Base-by-base conservation (phyloP, 2,113 vertebrate genomes). In the Scytalopus superciliaris region DNA sequence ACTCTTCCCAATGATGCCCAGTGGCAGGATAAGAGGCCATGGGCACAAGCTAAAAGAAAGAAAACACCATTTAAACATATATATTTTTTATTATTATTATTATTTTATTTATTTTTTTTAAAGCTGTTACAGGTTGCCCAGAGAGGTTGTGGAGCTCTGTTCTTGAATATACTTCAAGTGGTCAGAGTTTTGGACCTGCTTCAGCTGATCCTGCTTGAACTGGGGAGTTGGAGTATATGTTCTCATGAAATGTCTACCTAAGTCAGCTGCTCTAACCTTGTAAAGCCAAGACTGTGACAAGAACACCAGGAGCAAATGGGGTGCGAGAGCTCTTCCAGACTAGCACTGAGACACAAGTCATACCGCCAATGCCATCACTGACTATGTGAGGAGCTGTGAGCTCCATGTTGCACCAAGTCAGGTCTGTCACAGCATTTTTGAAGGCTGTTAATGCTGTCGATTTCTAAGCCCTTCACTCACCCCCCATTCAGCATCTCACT, bases 351-450 rank as follows among this genome's bases (percentile, higher is more conserved):
- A 72, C 31, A 17, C 1, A 2, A 81, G 33, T 80, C 76, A 67
- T 40, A 24, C 2, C 0, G 2, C 8, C 1, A 4, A 6, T 50
- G 30, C 11, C 52, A 45, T 33, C 64, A 47, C 2, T 81, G 83
- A 55, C 7, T 73, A 12, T 2, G 1, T 1, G 2, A 73, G 44
- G 49, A 83, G 50, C 44, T 44, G 55, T 7, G 7, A 88, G 50
- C 30, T 77, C 33, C 35, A 25, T 22, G n/a, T 78, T 1, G 2
- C 24, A 27, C 1, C 2, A 44, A 64, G n/a, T 21, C 42, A 56
- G 23, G 28, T 49, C 24, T 89, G 31, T 55, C 18, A 35, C 31
- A 87, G 37, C 24, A 27, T 30, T 78, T 92, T n/a, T 42, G n/a
- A 73, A 59, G 40, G 57, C 52, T 50, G 30, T 47, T 70, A 74